phyloP scores from a whole-genome alignment of 2,113 vertebrate species.

The Brachypodius melanocephalos region DNA sequence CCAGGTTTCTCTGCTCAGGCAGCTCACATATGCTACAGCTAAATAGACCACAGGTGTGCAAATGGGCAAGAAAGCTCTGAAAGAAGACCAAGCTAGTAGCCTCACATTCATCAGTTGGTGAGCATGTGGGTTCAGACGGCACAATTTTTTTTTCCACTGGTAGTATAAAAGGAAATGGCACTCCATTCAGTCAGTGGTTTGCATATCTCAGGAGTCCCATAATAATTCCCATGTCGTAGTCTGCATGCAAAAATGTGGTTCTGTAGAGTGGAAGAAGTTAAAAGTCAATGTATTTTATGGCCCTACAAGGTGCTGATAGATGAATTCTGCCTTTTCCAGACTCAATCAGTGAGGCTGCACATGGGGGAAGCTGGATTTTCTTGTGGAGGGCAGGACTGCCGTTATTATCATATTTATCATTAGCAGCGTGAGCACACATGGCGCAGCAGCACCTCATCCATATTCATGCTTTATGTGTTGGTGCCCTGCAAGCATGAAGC shows the following conservation, averaged over 20 bases:
- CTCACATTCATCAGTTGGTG: not conserved
- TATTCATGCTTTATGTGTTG: not conserved
- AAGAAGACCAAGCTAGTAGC: not conserved
- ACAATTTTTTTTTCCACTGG: not conserved
- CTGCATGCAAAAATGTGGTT: not conserved
- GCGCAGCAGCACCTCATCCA: not conserved
- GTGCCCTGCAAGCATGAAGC: not conserved
- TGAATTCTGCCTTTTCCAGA: not conserved
- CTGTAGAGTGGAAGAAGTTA: not conserved
- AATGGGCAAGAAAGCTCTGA: not conserved
- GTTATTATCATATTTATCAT: not conserved
- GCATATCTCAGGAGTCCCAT: not conserved
- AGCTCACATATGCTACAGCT: not conserved
- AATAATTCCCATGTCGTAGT: not conserved
- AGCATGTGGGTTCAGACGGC: not conserved
- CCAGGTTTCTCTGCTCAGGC: not conserved
- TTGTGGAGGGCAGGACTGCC: not conserved
- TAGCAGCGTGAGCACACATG: not conserved
- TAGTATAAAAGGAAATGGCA: not conserved
- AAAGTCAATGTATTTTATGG: slow-evolving; percentile 7
- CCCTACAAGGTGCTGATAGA: not conserved
- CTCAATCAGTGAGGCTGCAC: not conserved
- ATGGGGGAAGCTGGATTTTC: not conserved
- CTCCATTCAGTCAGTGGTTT: not conserved
- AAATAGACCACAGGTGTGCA: not conserved